phyloP scores from a whole-genome alignment of 2,888 invertebrate genomes.

The Julus scandinavius region DNA sequence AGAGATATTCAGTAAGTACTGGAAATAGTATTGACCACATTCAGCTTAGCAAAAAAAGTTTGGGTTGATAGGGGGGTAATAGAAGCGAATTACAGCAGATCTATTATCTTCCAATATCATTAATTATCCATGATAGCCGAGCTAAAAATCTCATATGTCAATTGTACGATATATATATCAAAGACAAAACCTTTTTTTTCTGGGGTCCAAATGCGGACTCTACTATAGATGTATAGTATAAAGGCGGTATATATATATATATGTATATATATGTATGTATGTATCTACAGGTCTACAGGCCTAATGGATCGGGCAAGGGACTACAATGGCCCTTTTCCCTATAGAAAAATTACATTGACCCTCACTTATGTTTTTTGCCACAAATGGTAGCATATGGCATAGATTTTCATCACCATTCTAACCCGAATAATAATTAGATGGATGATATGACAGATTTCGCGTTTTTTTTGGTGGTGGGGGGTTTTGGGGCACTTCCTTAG shows the following conservation, averaged over 20 bases:
- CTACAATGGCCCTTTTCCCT: conserved; percentile 18
- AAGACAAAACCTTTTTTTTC: conserved; percentile 36
- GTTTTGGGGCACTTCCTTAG: not conserved
- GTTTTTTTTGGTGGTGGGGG: not conserved
- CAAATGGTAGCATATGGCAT: not conserved
- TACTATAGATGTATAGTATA: conserved; percentile 45
- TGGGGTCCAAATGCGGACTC: conserved; percentile 31
- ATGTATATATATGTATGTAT: not conserved
- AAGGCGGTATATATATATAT: conserved; percentile 24
- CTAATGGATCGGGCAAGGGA: conserved; percentile 8
- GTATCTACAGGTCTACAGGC: conserved; percentile 30
- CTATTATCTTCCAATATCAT: conserved; percentile 45
- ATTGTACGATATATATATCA: conserved; percentile 45
- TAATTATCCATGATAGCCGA: conserved; percentile 45
- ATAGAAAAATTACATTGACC: conserved; percentile 34
- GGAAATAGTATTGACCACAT: conserved; percentile 43
- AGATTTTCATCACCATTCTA: conserved; percentile 21
- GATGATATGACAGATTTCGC: conserved; percentile 7
- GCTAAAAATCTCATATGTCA: conserved; percentile 44
- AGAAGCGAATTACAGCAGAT: conserved; percentile 44
- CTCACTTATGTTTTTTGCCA: conserved; percentile 20
- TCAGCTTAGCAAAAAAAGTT: conserved; percentile 37
- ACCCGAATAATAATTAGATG: not conserved
- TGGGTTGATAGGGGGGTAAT: not conserved
- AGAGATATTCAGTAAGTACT: conserved; percentile 47